Percentiles rank a stretch among this genome's conserved stretches.
phyloP scores from a whole-genome alignment of 2,888 invertebrate genomes.

The Melieria omissa region DNA sequence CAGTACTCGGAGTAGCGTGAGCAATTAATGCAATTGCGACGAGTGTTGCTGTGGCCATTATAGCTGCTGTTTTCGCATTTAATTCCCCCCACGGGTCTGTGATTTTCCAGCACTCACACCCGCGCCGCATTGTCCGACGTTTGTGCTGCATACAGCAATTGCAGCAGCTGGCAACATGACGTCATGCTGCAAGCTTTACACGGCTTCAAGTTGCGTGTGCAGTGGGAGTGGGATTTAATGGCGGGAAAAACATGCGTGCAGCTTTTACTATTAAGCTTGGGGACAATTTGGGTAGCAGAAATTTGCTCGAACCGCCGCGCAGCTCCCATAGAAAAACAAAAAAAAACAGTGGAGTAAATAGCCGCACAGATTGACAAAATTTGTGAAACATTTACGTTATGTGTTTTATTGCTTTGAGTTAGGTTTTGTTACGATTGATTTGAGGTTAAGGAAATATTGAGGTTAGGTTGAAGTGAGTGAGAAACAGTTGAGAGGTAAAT shows the following conservation, averaged over 20 bases:
- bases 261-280: slow-evolving; percentile 45
- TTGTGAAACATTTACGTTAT: no score
- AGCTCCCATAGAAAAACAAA: no score
- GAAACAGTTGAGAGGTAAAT: no score
- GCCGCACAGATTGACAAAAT: no score
- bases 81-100: not conserved
- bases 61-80: not conserved
- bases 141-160: slow-evolving; percentile 13
- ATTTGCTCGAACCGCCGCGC: not conserved
- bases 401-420: no score
- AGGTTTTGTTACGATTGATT: no score
- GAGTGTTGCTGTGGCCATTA: not conserved
- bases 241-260: slow-evolving; percentile 27
- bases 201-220: not conserved
- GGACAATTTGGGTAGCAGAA: not conserved
- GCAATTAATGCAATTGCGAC: slow-evolving; percentile 4
- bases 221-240: not conserved
- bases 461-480: no score
- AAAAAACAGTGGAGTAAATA: no score
- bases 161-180: slow-evolving; percentile 6
- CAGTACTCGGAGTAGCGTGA: not conserved
- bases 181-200: not conserved
- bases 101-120: not conserved
- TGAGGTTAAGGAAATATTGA: no score
- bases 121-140: not conserved